Evolutionary conservation across 2,113 vertebrate genomes (phyloP).

Genomic region (Otocyon megalotis): DNA sequence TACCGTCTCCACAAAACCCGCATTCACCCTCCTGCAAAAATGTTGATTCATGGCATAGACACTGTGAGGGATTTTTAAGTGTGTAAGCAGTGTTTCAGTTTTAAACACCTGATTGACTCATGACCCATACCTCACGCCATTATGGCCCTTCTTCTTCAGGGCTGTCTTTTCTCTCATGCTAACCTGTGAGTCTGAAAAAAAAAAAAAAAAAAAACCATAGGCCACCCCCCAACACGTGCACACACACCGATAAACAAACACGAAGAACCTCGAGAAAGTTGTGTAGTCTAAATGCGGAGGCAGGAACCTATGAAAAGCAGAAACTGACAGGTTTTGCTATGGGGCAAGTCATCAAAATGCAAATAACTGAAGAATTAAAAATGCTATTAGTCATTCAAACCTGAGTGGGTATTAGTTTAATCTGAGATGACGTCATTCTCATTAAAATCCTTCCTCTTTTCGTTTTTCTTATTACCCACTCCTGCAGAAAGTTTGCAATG

Average conservation of each 20-base stretch:
- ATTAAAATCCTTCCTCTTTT: constrained; percentile 40
- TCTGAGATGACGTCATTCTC: neutral
- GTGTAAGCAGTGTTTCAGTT: neutral
- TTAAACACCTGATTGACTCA: neutral
- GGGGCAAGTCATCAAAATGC: constrained; percentile 31
- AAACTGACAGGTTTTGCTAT: neutral
- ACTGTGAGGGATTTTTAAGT: neutral
- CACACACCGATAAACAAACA: neutral
- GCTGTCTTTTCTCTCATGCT: neutral
- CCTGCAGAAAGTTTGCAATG: neutral
- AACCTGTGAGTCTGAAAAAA: neutral
- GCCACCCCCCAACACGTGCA: too few species aligned
- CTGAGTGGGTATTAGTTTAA: neutral
- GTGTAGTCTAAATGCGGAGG: neutral
- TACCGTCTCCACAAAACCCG: neutral
- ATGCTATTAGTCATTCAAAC: constrained; percentile 33
- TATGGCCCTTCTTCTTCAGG: neutral
- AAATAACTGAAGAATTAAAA: constrained; percentile 57
- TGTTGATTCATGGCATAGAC: neutral
- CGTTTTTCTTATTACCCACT: neutral
- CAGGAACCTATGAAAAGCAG: neutral
- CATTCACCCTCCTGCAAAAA: constrained; percentile 23
- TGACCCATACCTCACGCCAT: neutral
- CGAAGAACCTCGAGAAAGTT: neutral
- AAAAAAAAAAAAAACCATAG: neutral